Conservation (phyloP, 2,797 vertebrate species). For the Euthynnus affinis region DNA sequence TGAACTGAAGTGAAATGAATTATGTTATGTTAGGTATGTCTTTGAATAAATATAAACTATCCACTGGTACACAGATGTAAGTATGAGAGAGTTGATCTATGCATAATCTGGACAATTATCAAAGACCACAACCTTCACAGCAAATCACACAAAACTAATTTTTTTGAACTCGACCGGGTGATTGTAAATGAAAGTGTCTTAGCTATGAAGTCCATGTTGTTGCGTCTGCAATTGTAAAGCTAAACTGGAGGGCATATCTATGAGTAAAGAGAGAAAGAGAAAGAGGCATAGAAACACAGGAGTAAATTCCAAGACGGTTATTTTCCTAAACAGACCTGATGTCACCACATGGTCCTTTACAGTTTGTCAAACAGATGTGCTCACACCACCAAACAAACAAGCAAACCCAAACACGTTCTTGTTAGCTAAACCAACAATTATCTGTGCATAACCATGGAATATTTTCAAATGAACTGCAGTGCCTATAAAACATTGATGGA, state of each 20-base stretch:
- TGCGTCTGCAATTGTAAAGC: not conserved
- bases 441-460: constrained; percentile 11
- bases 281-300: constrained; percentile 10
- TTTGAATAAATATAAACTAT: not conserved
- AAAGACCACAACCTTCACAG: not conserved
- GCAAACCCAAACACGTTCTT: constrained; percentile 36
- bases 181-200: constrained; percentile 21
- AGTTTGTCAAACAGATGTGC: constrained; percentile 39
- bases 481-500: constrained; percentile 3
- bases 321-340: constrained; percentile 51
- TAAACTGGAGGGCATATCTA: constrained; percentile 1
- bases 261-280: not conserved
- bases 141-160: not conserved
- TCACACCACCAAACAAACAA: constrained; percentile 28
- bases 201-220: not conserved
- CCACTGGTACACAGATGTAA: constrained; percentile 34
- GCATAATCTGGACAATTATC: not conserved
- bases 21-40: not conserved
- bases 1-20: not conserved
- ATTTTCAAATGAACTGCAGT: constrained; percentile 34
- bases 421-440: constrained; percentile 21
- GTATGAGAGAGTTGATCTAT: constrained; percentile 22
- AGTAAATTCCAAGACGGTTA: constrained; percentile 9
- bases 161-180: not conserved
- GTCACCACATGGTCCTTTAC: not conserved